phyloP scores from a whole-genome alignment of 1,140 invertebrate species.

The Drosophila suzukii region DNA sequence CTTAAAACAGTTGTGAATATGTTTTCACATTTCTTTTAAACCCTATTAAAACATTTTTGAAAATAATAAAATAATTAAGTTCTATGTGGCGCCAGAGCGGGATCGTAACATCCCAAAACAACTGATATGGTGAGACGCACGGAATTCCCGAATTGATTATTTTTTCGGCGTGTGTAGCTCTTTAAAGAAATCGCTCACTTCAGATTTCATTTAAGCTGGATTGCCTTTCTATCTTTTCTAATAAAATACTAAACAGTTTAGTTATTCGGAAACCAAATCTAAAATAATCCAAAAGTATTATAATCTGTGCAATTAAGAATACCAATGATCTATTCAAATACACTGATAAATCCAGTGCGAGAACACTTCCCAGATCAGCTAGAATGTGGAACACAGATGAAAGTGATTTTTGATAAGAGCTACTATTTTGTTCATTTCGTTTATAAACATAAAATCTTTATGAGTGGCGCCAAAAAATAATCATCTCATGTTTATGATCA shows the following conservation, averaged over 20 bases:
- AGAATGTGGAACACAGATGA: constrained; percentile 31
- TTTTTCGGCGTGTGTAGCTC: too few relatives aligned
- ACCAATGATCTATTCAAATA: background rate
- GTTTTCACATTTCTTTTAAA: too few relatives aligned
- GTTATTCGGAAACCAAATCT: too few relatives aligned
- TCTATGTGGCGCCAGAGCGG: background rate
- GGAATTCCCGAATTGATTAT: constrained; percentile 21
- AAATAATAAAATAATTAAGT: background rate
- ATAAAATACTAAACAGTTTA: too few relatives aligned
- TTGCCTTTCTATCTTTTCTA: too few relatives aligned
- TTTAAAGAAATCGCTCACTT: too few relatives aligned
- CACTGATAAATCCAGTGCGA: background rate
- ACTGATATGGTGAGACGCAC: constrained; percentile 10
- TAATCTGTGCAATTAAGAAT: background rate
- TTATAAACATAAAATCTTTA: constrained; percentile 54
- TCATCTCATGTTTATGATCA: constrained; percentile 61
- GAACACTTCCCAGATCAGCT: background rate
- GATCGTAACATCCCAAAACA: constrained; percentile 19
- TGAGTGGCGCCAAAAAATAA: constrained; percentile 73
- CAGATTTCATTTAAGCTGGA: too few relatives aligned
- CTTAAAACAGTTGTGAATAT: background rate
- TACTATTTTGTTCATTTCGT: constrained; percentile 44
- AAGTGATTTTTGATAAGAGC: constrained; percentile 44
- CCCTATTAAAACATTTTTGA: too few relatives aligned
- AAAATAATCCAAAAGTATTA: too few relatives aligned